These are phyloP conservation scores for Cochlearius cochlearius DNA, from an alignment of 2,113 vertebrate genomes.

Conservation along the genomic window DNA sequence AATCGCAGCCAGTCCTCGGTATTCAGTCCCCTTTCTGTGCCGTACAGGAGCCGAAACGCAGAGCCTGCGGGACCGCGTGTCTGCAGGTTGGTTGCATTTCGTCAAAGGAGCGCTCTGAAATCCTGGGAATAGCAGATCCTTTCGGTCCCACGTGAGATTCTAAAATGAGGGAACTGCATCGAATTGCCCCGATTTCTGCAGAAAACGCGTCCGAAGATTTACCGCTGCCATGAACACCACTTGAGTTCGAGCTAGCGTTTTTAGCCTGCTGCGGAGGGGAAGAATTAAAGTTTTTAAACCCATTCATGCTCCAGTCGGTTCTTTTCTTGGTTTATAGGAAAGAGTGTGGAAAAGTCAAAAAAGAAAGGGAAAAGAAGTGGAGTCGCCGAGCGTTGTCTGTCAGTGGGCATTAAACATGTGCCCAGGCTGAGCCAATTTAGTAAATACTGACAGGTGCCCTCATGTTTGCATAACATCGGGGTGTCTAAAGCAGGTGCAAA, in stretches of 20 bases:
- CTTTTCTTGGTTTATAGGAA: not conserved
- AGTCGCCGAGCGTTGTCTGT: not conserved
- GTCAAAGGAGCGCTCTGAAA: not conserved
- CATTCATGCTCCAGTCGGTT: rapidly evolving
- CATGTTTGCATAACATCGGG: rapidly evolving
- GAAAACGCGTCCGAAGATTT: rapidly evolving
- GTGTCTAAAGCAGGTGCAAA: not conserved
- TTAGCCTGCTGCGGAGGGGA: not conserved
- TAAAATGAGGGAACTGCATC: not conserved
- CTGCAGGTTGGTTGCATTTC: not conserved
- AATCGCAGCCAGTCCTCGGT: not conserved
- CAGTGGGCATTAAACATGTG: rapidly evolving
- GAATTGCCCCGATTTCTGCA: not conserved
- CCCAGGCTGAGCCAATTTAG: too few relatives aligned
- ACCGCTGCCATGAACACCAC: not conserved
- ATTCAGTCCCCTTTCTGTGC: not conserved
- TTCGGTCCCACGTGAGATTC: rapidly evolving
- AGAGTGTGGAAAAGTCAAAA: not conserved
- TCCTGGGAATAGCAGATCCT: not conserved
- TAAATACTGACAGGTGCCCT: not conserved
- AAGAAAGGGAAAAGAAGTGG: not conserved
- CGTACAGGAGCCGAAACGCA: not conserved
- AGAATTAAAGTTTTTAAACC: not conserved
- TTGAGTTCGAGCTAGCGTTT: not conserved
- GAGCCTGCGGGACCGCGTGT: rapidly evolving